Evolutionary conservation across 92 coral and sea anemone genomes (phyloP), one percentile per base, ranked within the genome.

Genomic region (Siderastrea radians): DNA sequence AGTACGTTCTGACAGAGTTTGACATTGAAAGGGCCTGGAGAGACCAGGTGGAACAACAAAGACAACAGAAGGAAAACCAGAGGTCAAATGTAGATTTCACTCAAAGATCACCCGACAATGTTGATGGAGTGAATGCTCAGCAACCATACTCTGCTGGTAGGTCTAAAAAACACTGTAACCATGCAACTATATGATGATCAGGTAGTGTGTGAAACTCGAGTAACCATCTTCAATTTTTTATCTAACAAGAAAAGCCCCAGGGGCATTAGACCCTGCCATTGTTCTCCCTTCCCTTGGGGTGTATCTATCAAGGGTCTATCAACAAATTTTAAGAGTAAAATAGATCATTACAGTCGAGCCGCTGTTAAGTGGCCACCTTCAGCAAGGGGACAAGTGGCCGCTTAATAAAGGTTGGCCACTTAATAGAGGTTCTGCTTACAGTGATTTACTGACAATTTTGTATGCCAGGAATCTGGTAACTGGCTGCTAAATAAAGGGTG

Each of bases 91-190:
- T 26, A 26, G 38, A 26, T 26, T 26, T 26, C 38, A 26, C 38
- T 26, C 38, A 26, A 26, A 26, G 38, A 26, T 26, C 38, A 26
- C 38, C 38, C 38, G 38, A 26, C 38, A 26, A 26, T 26, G 38
- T 26, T 26, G 38, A 26, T 26, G 38, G 38, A 26, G 38, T 47
- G 65, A 65, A 65, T 55, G 87, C 78, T 82, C 79, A 82, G 78
- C 87, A 82, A 53, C 68, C 78, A 69, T 81, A 66, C 86, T 49
- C 86, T 81, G 67, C 86, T 81, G 86, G 86, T 81, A 81, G 49
- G 86, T 81, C 86, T 81, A 81, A 26, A 38, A 49, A 81, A 26
- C 0, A 19, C 72, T 67, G 38, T 19, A 17, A 13, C 19, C 16
- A 9, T 67, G 47, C 10, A n/a, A 67, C 8, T 67, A 7, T 0